A percentile compares a stretch with the other conserved stretches of the same genome.
Conservation (phyloP, 2,113 vertebrate species). For the Cnemophilus loriae region DNA sequence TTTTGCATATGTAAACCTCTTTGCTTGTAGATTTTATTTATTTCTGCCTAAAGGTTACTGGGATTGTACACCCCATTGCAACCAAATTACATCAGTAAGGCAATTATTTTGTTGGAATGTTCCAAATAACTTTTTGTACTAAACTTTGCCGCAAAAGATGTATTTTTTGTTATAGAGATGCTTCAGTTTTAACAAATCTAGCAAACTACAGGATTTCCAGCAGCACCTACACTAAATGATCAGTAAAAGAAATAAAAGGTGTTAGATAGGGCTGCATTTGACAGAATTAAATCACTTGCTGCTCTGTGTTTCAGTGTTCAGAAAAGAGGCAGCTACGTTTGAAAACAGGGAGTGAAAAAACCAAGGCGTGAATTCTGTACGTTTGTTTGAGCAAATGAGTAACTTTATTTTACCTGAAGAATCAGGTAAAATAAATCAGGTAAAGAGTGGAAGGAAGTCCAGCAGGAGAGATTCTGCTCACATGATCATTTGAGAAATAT, state of each 20-base stretch:
- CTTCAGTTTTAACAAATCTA: background rate
- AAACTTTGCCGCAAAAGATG: background rate
- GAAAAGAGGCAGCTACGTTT: background rate
- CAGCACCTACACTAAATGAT: background rate
- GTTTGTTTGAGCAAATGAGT: background rate
- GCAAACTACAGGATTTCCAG: background rate
- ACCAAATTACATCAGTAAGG: background rate
- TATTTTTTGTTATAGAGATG: background rate
- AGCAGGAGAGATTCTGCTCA: background rate
- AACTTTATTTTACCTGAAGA: background rate
- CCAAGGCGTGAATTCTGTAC: background rate
- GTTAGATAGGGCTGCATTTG: background rate
- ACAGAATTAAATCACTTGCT: background rate
- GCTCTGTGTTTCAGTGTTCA: background rate
- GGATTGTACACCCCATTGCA: background rate
- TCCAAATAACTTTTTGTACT: background rate
- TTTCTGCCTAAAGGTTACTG: constrained; percentile 39
- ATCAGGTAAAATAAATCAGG: background rate
- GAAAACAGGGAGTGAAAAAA: background rate
- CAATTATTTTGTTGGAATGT: background rate
- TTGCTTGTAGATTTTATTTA: constrained; percentile 18
- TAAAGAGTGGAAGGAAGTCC: background rate
- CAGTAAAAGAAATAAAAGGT: background rate
- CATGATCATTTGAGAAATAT: background rate
- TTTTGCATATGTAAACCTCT: constrained; percentile 1